phyloP scores from a whole-genome alignment of 2,113 vertebrate genomes.

The Papio anubis region DNA sequence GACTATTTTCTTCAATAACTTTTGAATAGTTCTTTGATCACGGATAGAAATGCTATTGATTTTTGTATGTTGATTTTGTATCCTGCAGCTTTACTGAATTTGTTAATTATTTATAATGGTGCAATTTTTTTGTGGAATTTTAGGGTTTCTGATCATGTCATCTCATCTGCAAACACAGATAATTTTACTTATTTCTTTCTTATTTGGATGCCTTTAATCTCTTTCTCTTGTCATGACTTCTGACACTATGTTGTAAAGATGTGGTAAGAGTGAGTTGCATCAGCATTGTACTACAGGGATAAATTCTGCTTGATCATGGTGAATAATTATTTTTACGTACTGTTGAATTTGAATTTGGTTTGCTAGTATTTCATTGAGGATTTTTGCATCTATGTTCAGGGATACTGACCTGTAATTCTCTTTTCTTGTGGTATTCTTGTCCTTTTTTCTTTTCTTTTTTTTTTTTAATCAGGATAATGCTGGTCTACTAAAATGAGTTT shows the following conservation, averaged over 20 bases:
- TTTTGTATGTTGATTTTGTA: not conserved
- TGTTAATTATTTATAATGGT: not conserved
- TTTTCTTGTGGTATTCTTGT: not conserved
- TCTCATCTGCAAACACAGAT: not conserved
- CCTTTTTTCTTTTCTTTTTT: not conserved
- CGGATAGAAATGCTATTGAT: not conserved
- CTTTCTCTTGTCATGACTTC: not conserved
- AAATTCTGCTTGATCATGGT: not conserved
- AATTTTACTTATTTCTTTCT: not conserved
- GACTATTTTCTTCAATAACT: not conserved
- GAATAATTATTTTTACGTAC: not conserved
- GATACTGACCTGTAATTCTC: not conserved
- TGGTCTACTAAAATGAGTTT: not conserved
- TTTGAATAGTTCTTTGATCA: not conserved
- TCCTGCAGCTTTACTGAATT: not conserved
- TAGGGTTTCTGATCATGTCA: not conserved
- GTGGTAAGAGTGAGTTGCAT: not conserved
- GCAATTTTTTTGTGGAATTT: not conserved
- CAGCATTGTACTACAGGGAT: not conserved
- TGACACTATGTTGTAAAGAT: not conserved
- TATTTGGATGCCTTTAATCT: not conserved
- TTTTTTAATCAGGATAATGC: not conserved
- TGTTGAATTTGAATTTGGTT: not conserved
- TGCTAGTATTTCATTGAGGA: not conserved
- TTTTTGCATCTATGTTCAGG: not conserved